These are phyloP conservation scores for Leptestheria dahalacensis DNA, from an alignment of 1,140 invertebrate genomes.

Conservation along the genomic window DNA sequence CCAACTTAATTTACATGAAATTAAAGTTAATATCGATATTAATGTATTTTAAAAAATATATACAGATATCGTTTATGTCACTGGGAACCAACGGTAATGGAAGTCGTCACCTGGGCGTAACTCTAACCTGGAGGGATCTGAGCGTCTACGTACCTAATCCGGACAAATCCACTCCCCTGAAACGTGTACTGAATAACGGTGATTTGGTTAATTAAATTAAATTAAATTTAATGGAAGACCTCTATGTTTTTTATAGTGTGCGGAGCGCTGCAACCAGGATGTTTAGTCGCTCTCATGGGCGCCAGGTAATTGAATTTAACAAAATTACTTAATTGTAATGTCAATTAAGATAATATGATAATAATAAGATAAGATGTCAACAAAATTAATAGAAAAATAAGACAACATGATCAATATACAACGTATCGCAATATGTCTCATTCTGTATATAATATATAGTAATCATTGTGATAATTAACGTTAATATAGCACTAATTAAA, in stretches of 20 bases:
- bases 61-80: neutral
- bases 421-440: too few relatives aligned
- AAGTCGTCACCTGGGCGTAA: conserved; percentile 31
- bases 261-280: conserved; percentile 30
- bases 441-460: too few relatives aligned
- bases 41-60: neutral
- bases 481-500: too few relatives aligned
- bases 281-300: conserved; percentile 30
- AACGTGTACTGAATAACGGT: conserved; percentile 54
- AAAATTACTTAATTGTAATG: neutral
- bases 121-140: conserved; percentile 55
- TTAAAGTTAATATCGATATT: neutral
- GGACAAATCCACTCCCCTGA: conserved; percentile 28
- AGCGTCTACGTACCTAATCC: conserved; percentile 39
- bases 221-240: conserved; percentile 1
- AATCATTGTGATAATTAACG: too few relatives aligned
- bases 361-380: neutral
- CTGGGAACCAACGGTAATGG: neutral
- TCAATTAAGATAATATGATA: neutral
- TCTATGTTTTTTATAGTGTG: conserved; percentile 25
- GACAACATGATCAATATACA: neutral
- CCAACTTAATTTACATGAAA: too few relatives aligned
- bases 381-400: too few relatives aligned
- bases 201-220: conserved; percentile 22
- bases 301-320: conserved; percentile 23